Evolutionary conservation across 2,113 vertebrate genomes (phyloP).

Genomic region (Baryphthengus martii): DNA sequence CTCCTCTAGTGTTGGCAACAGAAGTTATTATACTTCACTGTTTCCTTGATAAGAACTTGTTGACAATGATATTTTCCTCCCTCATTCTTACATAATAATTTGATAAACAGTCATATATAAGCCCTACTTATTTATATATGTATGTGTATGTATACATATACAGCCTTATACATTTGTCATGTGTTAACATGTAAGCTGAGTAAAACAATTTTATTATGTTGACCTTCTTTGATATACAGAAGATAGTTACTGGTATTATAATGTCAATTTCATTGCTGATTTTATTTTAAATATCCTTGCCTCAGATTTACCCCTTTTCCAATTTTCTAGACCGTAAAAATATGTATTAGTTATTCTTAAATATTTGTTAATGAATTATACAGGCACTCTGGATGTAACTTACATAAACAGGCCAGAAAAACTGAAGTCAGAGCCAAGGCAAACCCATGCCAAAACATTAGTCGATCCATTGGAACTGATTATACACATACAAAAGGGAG

Average conservation of each 20-base stretch:
- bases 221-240: not conserved
- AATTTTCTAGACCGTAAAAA: conserved; percentile 19
- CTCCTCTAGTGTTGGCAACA: not conserved
- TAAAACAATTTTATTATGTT: not conserved
- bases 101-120: not conserved
- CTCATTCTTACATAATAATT: not conserved
- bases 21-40: not conserved
- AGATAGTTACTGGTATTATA: not conserved
- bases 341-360: conserved; percentile 26
- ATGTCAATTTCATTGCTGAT: not conserved
- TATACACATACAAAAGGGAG: conserved; percentile 45
- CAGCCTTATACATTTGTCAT: not conserved
- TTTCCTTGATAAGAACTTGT: not conserved
- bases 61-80: not conserved
- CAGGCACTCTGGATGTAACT: not conserved
- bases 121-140: not conserved
- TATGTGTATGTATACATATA: not conserved
- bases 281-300: not conserved
- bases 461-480: conserved; percentile 58
- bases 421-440: conserved; percentile 27
- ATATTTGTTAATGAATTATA: conserved; percentile 41
- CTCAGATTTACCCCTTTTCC: not conserved
- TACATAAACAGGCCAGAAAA: conserved; percentile 2
- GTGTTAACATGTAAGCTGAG: not conserved
- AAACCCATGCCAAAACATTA: conserved; percentile 54